Evolutionary conservation across 2,797 vertebrate species (phyloP).

Genomic region (Sylvia borin): DNA sequence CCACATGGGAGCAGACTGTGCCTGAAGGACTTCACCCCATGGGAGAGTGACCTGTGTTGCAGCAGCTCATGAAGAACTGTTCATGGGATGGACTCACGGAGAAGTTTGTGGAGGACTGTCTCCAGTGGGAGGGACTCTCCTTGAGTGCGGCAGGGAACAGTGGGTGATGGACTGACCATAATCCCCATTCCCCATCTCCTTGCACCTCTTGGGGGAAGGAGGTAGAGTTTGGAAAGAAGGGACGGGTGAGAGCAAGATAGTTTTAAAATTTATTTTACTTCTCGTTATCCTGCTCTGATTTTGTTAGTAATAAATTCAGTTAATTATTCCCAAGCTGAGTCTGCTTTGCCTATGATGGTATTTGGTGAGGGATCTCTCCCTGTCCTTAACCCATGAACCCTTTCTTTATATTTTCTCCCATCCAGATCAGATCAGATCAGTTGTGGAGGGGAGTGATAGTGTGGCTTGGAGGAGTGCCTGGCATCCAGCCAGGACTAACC

Average conservation of each 20-base stretch:
- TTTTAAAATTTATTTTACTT: neutral
- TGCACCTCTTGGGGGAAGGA: neutral
- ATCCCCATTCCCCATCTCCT: neutral
- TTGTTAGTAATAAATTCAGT: neutral
- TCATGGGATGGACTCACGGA: rapidly evolving
- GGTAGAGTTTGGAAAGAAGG: neutral
- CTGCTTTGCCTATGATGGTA: neutral
- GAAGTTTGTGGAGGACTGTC: neutral
- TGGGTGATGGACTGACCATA: neutral
- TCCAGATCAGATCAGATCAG: no score
- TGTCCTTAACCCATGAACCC: neutral
- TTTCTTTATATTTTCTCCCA: neutral
- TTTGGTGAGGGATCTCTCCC: neutral
- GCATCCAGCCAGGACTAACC: neutral
- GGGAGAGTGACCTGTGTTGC: neutral
- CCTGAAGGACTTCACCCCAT: neutral
- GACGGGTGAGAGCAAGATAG: neutral
- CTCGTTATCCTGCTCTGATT: neutral
- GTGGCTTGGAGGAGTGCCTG: neutral
- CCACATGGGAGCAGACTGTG: neutral
- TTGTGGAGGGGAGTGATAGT: neutral
- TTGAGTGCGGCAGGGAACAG: neutral
- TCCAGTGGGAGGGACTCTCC: neutral
- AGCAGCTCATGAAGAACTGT: neutral
- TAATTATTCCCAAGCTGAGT: neutral